These are phyloP conservation scores for Theristus sp. DNA, from an alignment of 2,888 invertebrate genomes.

Conservation along the genomic window DNA sequence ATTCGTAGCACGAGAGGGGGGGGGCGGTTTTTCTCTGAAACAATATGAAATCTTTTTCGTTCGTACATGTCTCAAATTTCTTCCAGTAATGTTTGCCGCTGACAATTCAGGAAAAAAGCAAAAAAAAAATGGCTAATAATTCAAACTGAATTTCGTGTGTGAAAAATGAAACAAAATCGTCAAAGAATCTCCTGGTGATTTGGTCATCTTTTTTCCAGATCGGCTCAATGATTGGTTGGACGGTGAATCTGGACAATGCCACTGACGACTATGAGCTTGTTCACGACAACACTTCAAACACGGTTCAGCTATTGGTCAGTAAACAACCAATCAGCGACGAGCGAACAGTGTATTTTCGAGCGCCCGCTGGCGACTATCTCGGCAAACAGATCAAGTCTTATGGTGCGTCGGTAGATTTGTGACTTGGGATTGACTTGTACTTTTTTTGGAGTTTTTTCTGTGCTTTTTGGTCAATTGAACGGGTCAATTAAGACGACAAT, in stretches of 20 bases:
- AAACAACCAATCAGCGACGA: not conserved
- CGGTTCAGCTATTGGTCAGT: not conserved
- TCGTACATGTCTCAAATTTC: too few relatives aligned
- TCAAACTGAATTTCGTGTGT: too few relatives aligned
- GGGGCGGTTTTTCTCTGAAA: too few relatives aligned
- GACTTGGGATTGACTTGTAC: not conserved
- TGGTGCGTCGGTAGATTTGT: conserved; percentile 17
- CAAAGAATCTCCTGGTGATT: not conserved
- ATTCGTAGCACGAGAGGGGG: too few relatives aligned
- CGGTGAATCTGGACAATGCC: not conserved
- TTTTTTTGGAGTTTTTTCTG: not conserved
- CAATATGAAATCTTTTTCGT: too few relatives aligned
- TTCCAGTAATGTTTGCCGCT: too few relatives aligned
- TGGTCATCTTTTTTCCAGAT: conserved; percentile 32
- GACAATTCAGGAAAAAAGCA: too few relatives aligned
- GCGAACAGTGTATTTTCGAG: conserved; percentile 48
- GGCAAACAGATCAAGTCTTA: conserved; percentile 48
- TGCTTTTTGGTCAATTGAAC: too few relatives aligned
- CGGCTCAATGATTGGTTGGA: conserved; percentile 49
- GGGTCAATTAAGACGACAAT: too few relatives aligned
- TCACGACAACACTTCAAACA: not conserved
- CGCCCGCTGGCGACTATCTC: conserved; percentile 50
- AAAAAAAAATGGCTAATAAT: too few relatives aligned
- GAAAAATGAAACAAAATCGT: too few relatives aligned
- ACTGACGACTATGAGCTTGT: not conserved